phyloP scores from a whole-genome alignment of 2,888 invertebrate species.

The Unio pictorum region DNA sequence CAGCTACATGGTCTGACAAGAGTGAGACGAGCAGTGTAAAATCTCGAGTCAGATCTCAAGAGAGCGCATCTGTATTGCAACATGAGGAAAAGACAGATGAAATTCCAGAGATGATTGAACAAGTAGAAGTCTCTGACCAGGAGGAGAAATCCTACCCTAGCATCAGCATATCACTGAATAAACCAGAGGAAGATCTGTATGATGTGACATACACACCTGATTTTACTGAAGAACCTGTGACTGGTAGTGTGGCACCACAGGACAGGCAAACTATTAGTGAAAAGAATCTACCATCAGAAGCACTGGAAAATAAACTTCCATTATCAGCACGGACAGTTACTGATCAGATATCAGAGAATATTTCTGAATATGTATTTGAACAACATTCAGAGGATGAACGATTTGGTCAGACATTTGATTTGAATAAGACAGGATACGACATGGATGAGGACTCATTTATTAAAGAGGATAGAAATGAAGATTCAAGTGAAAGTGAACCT shows the following conservation, averaged over 20 bases:
- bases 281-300: constrained; percentile 13
- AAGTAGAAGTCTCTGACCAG: constrained; percentile 42
- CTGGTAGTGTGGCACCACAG: constrained; percentile 29
- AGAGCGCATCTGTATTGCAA: neutral
- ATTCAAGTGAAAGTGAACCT: neutral
- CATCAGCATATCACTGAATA: neutral
- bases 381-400: constrained; percentile 31
- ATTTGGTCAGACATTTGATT: constrained; percentile 32
- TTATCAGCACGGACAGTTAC: constrained; percentile 30
- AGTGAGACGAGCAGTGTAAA: constrained; percentile 1
- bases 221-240: constrained; percentile 38
- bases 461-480: constrained; percentile 8
- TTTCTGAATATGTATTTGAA: constrained; percentile 37
- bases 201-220: constrained; percentile 44
- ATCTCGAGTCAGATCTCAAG: neutral
- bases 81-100: constrained; percentile 11
- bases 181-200: constrained; percentile 27
- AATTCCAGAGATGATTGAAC: constrained; percentile 8
- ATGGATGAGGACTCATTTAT: constrained; percentile 30
- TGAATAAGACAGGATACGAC: constrained; percentile 33
- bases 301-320: constrained; percentile 21
- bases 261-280: constrained; percentile 31
- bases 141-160: neutral
- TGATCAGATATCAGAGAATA: constrained; percentile 52
- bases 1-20: constrained; percentile 9